phyloP scores from a whole-genome alignment of 2,113 vertebrate genomes.

The Megalops atlanticus region DNA sequence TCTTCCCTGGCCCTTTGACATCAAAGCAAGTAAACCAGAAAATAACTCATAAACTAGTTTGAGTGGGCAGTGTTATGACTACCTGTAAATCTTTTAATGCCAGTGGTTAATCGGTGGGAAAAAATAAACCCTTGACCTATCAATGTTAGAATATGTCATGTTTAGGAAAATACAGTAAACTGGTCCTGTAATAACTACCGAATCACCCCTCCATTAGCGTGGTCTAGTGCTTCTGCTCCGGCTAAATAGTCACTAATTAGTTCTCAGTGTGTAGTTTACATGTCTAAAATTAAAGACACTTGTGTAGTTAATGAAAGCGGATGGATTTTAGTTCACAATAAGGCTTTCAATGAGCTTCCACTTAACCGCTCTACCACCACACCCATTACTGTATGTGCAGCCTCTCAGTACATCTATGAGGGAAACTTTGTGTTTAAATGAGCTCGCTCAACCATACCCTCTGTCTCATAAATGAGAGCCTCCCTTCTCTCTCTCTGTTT shows the following conservation, averaged over 20 bases:
- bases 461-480: constrained; percentile 11
- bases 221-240: background rate
- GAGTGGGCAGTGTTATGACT: no score
- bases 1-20: constrained; percentile 5
- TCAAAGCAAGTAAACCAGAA: background rate
- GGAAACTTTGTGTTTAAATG: background rate
- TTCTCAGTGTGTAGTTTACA: background rate
- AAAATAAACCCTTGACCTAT: no score
- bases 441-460: constrained; percentile 1
- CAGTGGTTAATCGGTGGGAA: no score
- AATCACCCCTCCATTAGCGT: no score
- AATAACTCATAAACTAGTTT: background rate
- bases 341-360: background rate
- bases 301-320: no score
- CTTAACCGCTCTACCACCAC: background rate
- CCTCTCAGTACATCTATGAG: background rate
- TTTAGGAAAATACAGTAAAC: no score
- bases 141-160: no score
- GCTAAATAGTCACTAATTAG: no score
- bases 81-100: no score
- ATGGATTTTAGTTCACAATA: background rate
- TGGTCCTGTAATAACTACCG: no score
- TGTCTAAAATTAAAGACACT: no score
- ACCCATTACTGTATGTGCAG: background rate
- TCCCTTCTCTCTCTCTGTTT: background rate